These are phyloP conservation scores for Aradophagus sp. DNA, from an alignment of 1,140 invertebrate species.

Conservation along the genomic window DNA sequence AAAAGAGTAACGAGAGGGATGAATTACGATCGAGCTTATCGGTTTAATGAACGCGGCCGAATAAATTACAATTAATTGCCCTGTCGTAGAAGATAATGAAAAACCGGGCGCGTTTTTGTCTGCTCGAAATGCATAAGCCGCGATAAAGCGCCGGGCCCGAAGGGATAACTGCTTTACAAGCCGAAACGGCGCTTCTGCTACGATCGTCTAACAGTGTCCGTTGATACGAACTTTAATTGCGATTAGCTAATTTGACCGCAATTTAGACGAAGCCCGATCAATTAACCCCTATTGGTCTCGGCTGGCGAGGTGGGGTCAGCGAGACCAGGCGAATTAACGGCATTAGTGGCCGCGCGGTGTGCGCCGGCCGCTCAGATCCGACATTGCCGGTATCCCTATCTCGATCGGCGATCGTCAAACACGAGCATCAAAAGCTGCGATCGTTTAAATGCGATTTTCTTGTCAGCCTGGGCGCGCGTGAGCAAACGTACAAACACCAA, in stretches of 20 bases:
- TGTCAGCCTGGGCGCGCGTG: conserved; percentile 50
- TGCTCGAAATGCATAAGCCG: conserved; percentile 15
- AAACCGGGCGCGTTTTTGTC: conserved; percentile 18
- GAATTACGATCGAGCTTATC: conserved; percentile 26
- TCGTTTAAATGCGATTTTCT: conserved; percentile 65
- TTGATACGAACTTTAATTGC: conserved; percentile 45
- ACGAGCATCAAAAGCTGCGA: conserved; percentile 45
- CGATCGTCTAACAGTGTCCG: too few relatives aligned
- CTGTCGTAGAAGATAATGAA: conserved; percentile 31
- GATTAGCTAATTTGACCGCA: conserved; percentile 58
- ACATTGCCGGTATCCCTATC: conserved; percentile 50
- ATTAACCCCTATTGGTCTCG: conserved; percentile 55
- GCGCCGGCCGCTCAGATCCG: conserved; percentile 21
- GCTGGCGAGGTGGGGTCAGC: conserved; percentile 39
- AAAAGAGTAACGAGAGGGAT: not conserved
- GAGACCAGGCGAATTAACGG: conserved; percentile 31
- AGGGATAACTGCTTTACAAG: too few relatives aligned
- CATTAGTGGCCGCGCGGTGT: conserved; percentile 35
- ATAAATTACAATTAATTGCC: conserved; percentile 51
- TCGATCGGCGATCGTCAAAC: conserved; percentile 61
- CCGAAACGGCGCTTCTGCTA: too few relatives aligned
- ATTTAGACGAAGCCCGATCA: conserved; percentile 55
- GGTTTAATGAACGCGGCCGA: conserved; percentile 26
- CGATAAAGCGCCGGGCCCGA: conserved; percentile 23
- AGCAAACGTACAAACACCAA: conserved; percentile 44